Conservation (phyloP, 2,113 vertebrate species). For the Callipepla squamata region DNA sequence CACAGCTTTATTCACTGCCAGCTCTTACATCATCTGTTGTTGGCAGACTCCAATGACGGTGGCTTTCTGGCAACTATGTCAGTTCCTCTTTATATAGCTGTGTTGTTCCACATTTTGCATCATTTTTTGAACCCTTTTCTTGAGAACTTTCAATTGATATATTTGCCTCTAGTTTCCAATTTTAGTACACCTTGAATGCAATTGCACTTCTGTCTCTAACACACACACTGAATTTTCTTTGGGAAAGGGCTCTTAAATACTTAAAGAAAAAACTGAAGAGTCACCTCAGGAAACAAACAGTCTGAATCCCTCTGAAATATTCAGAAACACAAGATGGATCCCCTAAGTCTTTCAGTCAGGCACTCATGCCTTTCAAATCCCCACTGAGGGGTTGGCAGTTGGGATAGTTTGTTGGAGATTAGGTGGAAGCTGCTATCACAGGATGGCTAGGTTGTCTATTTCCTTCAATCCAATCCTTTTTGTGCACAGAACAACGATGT, state of each 20-base stretch:
- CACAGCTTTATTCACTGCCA: neutral
- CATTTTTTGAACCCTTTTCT: neutral
- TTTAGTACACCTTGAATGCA: neutral
- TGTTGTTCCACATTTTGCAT: neutral
- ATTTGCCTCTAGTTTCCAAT: neutral
- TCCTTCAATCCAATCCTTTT: constrained; percentile 50
- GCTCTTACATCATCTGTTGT: constrained; percentile 33
- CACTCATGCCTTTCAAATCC: neutral
- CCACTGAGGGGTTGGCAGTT: neutral
- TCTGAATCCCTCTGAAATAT: neutral
- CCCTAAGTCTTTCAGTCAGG: neutral
- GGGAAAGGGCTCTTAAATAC: neutral
- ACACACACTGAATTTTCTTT: neutral
- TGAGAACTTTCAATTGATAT: neutral
- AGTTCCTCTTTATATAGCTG: neutral
- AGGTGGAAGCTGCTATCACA: constrained; percentile 19
- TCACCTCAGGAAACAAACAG: neutral
- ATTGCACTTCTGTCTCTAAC: neutral
- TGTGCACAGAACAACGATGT: neutral
- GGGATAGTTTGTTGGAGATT: neutral
- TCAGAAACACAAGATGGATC: neutral
- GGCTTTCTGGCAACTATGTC: constrained; percentile 5
- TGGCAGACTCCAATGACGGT: neutral
- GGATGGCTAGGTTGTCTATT: constrained; percentile 13
- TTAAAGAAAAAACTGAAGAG: constrained; percentile 6